Percentiles rank a stretch among this genome's conserved stretches.
phyloP scores from a whole-genome alignment of 2,113 vertebrate genomes.

The Psittacara wagleri region DNA sequence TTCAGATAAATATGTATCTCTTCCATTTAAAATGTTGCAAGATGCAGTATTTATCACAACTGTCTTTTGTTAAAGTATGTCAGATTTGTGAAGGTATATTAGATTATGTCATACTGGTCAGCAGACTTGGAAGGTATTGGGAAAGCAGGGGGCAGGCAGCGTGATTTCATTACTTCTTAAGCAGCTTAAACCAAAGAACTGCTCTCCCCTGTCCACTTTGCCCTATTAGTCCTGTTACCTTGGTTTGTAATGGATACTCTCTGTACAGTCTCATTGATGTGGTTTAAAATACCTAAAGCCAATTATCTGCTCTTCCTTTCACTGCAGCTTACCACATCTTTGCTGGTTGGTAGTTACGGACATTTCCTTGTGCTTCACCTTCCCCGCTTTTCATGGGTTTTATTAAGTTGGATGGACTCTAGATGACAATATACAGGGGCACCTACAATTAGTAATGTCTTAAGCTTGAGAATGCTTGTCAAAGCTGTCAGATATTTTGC shows the following conservation, averaged over 20 bases:
- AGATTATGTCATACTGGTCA: neutral
- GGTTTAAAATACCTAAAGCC: neutral
- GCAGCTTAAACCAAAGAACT: neutral
- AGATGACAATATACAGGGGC: neutral
- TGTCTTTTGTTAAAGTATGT: neutral
- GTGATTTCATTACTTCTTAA: neutral
- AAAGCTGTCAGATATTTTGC: neutral
- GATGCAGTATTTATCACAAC: neutral
- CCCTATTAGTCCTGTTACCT: too few relatives aligned
- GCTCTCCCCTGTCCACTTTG: neutral
- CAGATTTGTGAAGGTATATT: neutral
- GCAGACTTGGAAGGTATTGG: neutral
- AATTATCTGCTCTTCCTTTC: neutral
- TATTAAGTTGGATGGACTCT: neutral
- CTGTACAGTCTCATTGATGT: neutral
- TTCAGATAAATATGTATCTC: neutral
- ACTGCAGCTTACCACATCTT: neutral
- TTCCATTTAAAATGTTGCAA: neutral
- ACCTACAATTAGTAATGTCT: neutral
- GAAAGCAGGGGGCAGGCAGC: neutral
- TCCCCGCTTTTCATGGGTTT: fast-evolving
- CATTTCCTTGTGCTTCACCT: neutral
- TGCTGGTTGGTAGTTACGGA: neutral
- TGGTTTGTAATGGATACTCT: neutral
- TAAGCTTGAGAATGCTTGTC: neutral